Base-by-base conservation (phyloP, 23 tunicate genomes). In the Pegea sp. region DNA sequence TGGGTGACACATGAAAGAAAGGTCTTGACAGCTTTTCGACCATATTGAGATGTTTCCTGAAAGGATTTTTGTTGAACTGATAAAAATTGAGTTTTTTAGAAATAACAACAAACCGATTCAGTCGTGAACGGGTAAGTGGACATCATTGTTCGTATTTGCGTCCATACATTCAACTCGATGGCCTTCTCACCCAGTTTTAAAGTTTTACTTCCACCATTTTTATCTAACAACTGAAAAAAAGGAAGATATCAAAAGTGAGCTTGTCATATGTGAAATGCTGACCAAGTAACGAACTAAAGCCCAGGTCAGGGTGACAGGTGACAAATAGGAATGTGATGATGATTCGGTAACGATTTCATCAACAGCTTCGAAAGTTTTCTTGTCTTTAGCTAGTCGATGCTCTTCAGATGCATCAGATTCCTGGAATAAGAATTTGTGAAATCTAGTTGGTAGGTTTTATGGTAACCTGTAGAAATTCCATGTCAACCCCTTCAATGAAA, bases 401-500 rank as follows among this genome's bases (percentile, higher is more conserved):
- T 84, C 71, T 7, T 68, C 63, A 11, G 26, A 32, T 4, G 68
- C 64, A 58, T 62, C 88, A 23, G 88, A 28, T 42, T 76, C 88
- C 88, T 76, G 43, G 31, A 44, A 56, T n/a, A 29, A 19, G 23
- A 18, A 20, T 20, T 24, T 22, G 61, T 22, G 13, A 56, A 8
- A 24, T 11, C 50, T 13, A 22, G 56, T 18, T 51, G 7, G 23
- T 13, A 18, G 19, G 19, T n/a, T n/a, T n/a, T n/a, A n/a, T n/a
- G n/a, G n/a, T n/a, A 46, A 84, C 95, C 63, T 68, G 76, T 13
- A 84, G 54, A 33, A 75, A 74, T 23, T 73, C 84, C 76, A 84
- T 61, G 50, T 84, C 95, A 50, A 74, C 63, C 2, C 95, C 95
- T 46, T 74, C 95, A 34, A 84, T 73, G 1, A 84, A 26, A 16